Base-by-base conservation (phyloP, 2,888 invertebrate species). In the Globia sparganii region DNA sequence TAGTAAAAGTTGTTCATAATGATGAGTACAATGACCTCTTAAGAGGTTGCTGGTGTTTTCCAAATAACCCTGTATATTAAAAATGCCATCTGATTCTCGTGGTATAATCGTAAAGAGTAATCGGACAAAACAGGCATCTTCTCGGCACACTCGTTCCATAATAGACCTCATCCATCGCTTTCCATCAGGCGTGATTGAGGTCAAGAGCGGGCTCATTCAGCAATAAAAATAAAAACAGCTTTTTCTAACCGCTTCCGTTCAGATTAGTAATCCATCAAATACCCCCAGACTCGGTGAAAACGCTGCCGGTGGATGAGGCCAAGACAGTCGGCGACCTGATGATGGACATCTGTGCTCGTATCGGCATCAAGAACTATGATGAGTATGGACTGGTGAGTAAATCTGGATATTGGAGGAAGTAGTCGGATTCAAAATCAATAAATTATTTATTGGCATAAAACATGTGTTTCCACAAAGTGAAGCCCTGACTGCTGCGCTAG, bases 361-460 rank as follows among this genome's bases (percentile, higher is more conserved):
- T 99, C 91, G 99, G 99, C 40, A 99, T 99, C 90, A 98, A 99
- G 85, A 99, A 99, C 96, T 98, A 99, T 93, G 99, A 99, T 91
- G 99, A 99, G 94, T 99, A 99, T 95, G 98, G 98, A 9, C 88
- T 97, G 93, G 97, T 97, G 75, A 77, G 73, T 73, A 6, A 2
- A 62, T 25, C 15, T 31, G 4, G 28, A 43, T 25, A 25, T 31
- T 4, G 28, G 21, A 46, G 25, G 31, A 31, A 49, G 53, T 31
- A 4, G 15, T 25, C 4, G 15, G 25, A 31, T 15, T 15, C 4
- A 8, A 53, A 53, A 53, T 53, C 53, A 9, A 25, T 46, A 5
- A 46, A 46, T 46, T 15, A 5, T 46, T 46, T 15, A 46, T 46
- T 46, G 46, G 46, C 46, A 46, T 18, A 46, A 18, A 43, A 46